Evolutionary conservation across 2,113 vertebrate species (phyloP), one percentile per base, ranked within the genome.

Genomic region (Alectura lathami): DNA sequence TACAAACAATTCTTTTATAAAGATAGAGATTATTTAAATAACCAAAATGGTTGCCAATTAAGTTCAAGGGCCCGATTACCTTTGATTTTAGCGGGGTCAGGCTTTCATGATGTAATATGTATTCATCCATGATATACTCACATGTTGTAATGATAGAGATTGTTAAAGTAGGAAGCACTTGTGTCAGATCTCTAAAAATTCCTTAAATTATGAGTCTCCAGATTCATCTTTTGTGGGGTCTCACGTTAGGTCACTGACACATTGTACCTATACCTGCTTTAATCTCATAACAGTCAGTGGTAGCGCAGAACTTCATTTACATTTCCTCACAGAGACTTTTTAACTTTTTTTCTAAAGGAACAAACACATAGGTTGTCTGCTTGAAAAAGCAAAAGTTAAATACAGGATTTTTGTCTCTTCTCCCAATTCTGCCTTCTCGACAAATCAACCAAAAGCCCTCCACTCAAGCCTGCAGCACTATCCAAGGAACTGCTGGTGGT

Each of bases 381-480:
- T 91, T 53, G 69, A 59, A 85, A 70, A 84, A 86, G n/a, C 16
- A 27, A 83, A 70, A 75, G 36, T n/a, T 34, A 66, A 79, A 74
- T 15, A 18, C 11, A 56, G 3, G 13, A 0, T 0, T 68, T 50
- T 50, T 73, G 14, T 11, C 23, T 77, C 8, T 53, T 81, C 74
- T 40, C 3, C 16, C 16, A 8, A 5, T 34, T 59, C 51, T 63
- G 8, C 56, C 42, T 68, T 81, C 34, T 72, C 53, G 43, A 51
- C 0, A 60, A 68, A 23, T 3, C 30, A 54, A 14, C 3, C 21
- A 30, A 54, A 77, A 16, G 6, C 18, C 24, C 42, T 67, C 32
- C 42, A 4, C 38, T 70, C 13, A n/a, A 64, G 83, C 51, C 74
- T 51, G 29, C 26, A 57, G 50, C 24, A 43, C 4, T 50, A 26